A percentile compares a stretch with the other conserved stretches of the same genome.
These are phyloP conservation scores for Orchesella flavescens DNA, from an alignment of 2,888 invertebrate genomes.

Conservation along the genomic window DNA sequence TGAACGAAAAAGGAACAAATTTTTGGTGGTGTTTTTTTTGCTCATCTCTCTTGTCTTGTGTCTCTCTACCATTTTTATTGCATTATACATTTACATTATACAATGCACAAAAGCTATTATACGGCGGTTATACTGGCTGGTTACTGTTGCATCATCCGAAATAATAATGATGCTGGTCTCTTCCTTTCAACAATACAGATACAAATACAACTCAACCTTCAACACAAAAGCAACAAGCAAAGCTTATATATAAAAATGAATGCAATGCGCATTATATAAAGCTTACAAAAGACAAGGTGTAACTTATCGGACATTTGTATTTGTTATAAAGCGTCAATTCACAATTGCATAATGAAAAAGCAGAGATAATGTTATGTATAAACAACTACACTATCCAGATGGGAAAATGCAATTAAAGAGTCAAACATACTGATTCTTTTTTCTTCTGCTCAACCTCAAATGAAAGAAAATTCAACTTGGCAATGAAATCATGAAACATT, in stretches of 20 bases:
- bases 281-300: background rate
- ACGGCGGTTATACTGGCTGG: background rate
- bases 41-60: background rate
- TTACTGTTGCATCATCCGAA: conserved; percentile 11
- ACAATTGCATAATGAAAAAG: background rate
- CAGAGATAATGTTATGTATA: background rate
- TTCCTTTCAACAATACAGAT: background rate
- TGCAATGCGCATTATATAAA: background rate
- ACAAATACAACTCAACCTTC: no score
- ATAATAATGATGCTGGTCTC: conserved; percentile 11
- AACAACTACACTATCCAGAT: background rate
- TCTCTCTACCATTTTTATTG: background rate
- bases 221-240: background rate
- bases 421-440: background rate
- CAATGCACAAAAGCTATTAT: background rate
- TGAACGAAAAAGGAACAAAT: conserved; percentile 12
- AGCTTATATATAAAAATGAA: background rate
- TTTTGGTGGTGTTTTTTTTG: background rate
- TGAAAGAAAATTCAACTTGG: background rate
- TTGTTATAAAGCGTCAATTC: background rate
- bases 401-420: conserved; percentile 5
- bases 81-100: no score
- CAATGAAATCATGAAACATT: background rate
- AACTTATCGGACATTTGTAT: background rate
- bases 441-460: no score